phyloP scores from a whole-genome alignment of 2,888 invertebrate species.

The Lordiphosa andalusiaca region DNA sequence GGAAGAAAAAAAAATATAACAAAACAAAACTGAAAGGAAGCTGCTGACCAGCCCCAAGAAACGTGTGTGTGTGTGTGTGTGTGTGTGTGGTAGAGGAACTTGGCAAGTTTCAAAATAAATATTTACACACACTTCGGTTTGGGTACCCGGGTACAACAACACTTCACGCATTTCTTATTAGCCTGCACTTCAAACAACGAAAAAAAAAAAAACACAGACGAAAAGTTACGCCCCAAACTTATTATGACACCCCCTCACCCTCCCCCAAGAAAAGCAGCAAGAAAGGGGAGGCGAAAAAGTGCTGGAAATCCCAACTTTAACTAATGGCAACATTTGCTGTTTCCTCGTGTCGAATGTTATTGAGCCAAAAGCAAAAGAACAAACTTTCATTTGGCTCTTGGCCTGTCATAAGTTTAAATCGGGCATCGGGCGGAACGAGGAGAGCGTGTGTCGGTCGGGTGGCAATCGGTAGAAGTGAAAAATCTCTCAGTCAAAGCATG shows the following conservation, averaged over 20 bases:
- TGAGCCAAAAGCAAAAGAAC: conserved; percentile 26
- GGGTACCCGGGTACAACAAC: conserved; percentile 31
- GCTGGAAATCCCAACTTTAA: conserved; percentile 41
- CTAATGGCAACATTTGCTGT: conserved; percentile 61
- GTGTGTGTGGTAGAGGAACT: conserved; percentile 35
- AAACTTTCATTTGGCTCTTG: conserved; percentile 58
- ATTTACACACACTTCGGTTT: conserved; percentile 49
- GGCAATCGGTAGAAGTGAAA: conserved; percentile 4
- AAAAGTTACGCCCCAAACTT: conserved; percentile 49
- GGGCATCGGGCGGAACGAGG: not conserved
- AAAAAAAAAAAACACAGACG: conserved; percentile 34
- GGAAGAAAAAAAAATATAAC: no score
- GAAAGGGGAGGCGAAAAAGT: conserved; percentile 10
- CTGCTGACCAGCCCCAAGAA: conserved; percentile 12
- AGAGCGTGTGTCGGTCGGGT: not conserved
- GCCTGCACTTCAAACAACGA: conserved; percentile 53
- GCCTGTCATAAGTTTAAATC: conserved; percentile 63
- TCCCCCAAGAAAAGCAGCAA: conserved; percentile 18
- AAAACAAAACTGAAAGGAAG: conserved; percentile 1
- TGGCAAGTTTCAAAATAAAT: conserved; percentile 61
- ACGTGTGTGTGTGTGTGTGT: conserved; percentile 10
- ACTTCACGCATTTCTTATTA: conserved; percentile 71
- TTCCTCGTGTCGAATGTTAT: conserved; percentile 57
- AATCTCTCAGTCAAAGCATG: conserved; percentile 4
- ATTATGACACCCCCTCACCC: conserved; percentile 41